Evolutionary conservation across 2,888 invertebrate genomes (phyloP).

Genomic region (Chrysomela aeneicollis): DNA sequence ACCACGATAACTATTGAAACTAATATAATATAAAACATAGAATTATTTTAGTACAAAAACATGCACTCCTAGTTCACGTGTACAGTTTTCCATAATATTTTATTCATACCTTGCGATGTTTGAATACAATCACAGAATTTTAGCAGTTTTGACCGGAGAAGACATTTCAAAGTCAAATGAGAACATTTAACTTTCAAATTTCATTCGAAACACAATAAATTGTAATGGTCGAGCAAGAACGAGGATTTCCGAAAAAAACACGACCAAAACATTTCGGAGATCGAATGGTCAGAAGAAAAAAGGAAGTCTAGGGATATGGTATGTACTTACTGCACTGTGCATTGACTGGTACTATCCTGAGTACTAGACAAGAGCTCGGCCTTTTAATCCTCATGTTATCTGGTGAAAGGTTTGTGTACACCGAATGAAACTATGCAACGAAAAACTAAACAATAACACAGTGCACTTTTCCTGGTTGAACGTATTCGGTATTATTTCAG

Average conservation of each 20-base stretch:
- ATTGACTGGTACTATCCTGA: slow-evolving; percentile 67
- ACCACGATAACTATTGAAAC: too few species aligned
- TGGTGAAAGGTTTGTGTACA: slow-evolving; percentile 32
- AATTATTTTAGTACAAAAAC: neutral
- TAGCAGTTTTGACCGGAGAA: slow-evolving; percentile 31
- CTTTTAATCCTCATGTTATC: slow-evolving; percentile 69
- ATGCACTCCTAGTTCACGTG: slow-evolving; percentile 33
- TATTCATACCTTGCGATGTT: slow-evolving; percentile 36
- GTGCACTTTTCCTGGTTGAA: slow-evolving; percentile 27
- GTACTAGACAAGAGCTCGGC: slow-evolving; percentile 70
- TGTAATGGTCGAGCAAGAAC: slow-evolving; percentile 11
- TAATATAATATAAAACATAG: too few species aligned
- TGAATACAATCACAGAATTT: slow-evolving; percentile 40
- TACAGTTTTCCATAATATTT: slow-evolving; percentile 40
- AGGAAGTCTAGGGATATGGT: too few species aligned
- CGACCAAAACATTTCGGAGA: neutral
- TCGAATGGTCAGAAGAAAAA: neutral
- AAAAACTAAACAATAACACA: slow-evolving; percentile 18
- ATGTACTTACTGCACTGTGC: slow-evolving; percentile 41
- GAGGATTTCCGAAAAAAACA: slow-evolving; percentile 12
- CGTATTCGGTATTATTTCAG: slow-evolving; percentile 36
- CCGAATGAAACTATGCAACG: slow-evolving; percentile 27
- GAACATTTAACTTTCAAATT: slow-evolving; percentile 38
- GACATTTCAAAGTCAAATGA: slow-evolving; percentile 35
- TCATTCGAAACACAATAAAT: slow-evolving; percentile 32